Evolutionary conservation across 2,888 invertebrate genomes (phyloP), one percentile per base, ranked within the genome.

Genomic region (Eulithis testata): DNA sequence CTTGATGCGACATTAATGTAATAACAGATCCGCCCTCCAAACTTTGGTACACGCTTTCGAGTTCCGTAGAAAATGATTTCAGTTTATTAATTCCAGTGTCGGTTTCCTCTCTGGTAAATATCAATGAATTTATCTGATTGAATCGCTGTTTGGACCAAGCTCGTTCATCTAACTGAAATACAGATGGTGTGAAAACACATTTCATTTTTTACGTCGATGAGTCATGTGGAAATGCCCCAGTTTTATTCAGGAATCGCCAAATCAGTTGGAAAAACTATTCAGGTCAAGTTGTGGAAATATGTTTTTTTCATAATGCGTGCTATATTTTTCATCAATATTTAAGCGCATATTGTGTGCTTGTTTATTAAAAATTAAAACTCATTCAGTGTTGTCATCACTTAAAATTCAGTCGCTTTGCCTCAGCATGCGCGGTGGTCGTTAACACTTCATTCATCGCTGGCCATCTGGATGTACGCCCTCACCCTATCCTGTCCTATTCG

Each of bases 391-490:
- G 58, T 64, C 61, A 56, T 65, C 58, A 53, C 51, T 63, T 65
- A 31, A 49, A 68, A 65, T 64, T 59, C 51, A 59, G 60, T 62
- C 68, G 56, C 53, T 56, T 65, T 66, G 65, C 44, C 49, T 67
- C 55, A 31, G 56, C 37, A 53, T 66, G 68, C 69, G 69, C 62
- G 66, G 72, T 72, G 72, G 73, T 73, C 84, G 85, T 89, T 90
- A 89, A 86, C 86, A 84, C 81, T 80, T 86, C 87, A 89, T 87
- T 90, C 88, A 87, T 84, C 82, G 83, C 72, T 73, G 75, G 84
- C 88, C 90, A 90, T 90, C 87, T 90, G 89, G 85, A 72, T 76
- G 82, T 76, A 77, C 75, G 44, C 49, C 78, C 79, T 79, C 77
- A 74, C 79, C 77, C 78, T 76, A 78, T 79, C 76, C 76, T 78